A percentile compares a stretch with the other conserved stretches of the same genome.
phyloP scores from a whole-genome alignment of 2,797 vertebrate species.

The Muraenolepis orangiensis region DNA sequence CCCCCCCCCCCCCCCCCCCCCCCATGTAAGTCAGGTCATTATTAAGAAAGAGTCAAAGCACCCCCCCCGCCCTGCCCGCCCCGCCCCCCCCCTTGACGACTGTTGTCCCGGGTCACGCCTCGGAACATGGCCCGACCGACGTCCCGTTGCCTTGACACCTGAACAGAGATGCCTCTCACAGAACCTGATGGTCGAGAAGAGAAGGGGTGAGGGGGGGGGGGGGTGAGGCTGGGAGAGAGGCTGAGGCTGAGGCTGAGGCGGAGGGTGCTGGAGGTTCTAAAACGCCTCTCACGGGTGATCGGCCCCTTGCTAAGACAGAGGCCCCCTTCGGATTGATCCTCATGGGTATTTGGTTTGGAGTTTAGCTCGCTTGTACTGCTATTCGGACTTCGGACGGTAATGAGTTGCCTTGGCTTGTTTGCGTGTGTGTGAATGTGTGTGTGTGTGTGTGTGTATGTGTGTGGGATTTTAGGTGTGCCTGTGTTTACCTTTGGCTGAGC shows the following conservation, averaged over 20 bases:
- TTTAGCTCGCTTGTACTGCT: conserved; percentile 13
- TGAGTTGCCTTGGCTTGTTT: no score
- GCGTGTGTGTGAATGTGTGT: not conserved
- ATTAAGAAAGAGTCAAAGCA: no score
- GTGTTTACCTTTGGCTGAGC: conserved; percentile 34
- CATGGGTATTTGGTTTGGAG: conserved; percentile 51
- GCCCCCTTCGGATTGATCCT: conserved; percentile 38
- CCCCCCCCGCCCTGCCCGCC: not conserved
- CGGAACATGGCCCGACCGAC: no score
- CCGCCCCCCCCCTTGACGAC: not conserved
- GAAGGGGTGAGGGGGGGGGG: conserved; percentile 13
- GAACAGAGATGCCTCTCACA: conserved; percentile 3
- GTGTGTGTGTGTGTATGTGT: conserved; percentile 5
- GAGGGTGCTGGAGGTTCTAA: no score
- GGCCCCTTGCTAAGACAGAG: conserved; percentile 15
- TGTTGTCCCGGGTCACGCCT: not conserved
- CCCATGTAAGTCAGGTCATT: no score
- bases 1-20: no score
- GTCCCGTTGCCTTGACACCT: not conserved
- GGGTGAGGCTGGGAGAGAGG: not conserved
- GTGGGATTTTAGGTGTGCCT: conserved; percentile 2
- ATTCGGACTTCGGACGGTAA: conserved; percentile 5
- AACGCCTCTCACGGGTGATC: not conserved
- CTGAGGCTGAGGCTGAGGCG: not conserved
- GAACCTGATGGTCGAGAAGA: conserved; percentile 23